These are phyloP conservation scores for Gnathonemus longibarbis DNA, from an alignment of 2,113 vertebrate genomes.

Conservation along the genomic window DNA sequence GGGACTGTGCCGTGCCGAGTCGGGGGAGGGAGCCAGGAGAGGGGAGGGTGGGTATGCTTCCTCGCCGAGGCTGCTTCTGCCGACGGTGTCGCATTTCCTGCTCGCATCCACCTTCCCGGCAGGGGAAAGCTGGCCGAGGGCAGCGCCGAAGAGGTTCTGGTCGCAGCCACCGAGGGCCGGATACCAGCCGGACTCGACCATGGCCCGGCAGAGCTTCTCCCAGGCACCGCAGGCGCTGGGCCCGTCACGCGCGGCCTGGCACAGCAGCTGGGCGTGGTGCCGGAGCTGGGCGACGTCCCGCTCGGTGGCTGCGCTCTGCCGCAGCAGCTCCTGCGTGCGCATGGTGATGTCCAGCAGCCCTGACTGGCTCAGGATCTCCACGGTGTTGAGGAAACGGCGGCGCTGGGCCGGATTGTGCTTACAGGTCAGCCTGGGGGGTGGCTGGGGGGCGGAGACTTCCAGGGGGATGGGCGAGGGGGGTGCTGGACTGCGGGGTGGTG, in stretches of 20 bases:
- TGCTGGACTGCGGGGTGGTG: slow-evolving; percentile 23
- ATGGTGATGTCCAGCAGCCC: slow-evolving; percentile 59
- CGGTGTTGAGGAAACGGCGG: slow-evolving; percentile 56
- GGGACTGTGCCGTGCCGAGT: slow-evolving; percentile 10
- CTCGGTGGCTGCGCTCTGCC: slow-evolving; percentile 47
- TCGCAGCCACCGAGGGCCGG: slow-evolving; percentile 13
- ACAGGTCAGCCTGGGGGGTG: background rate
- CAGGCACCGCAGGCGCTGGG: slow-evolving; percentile 22
- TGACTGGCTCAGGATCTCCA: slow-evolving; percentile 53
- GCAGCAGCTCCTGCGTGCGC: slow-evolving; percentile 56
- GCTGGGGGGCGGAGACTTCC: background rate
- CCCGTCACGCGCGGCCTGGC: slow-evolving; percentile 33
- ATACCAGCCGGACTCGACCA: slow-evolving; percentile 53
- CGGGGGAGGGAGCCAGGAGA: background rate
- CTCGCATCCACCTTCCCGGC: background rate
- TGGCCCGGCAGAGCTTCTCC: slow-evolving; percentile 41
- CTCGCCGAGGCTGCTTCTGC: background rate
- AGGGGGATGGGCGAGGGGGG: slow-evolving; percentile 22
- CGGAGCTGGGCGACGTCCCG: slow-evolving; percentile 52
- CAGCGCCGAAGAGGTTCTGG: background rate
- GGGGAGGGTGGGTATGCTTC: background rate
- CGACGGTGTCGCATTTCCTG: background rate
- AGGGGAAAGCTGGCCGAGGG: background rate
- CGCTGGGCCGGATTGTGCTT: slow-evolving; percentile 29
- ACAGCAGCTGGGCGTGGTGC: slow-evolving; percentile 54